These are phyloP conservation scores for Cardiocondyla obscurior DNA, from an alignment of 1,140 invertebrate species.

Conservation along the genomic window DNA sequence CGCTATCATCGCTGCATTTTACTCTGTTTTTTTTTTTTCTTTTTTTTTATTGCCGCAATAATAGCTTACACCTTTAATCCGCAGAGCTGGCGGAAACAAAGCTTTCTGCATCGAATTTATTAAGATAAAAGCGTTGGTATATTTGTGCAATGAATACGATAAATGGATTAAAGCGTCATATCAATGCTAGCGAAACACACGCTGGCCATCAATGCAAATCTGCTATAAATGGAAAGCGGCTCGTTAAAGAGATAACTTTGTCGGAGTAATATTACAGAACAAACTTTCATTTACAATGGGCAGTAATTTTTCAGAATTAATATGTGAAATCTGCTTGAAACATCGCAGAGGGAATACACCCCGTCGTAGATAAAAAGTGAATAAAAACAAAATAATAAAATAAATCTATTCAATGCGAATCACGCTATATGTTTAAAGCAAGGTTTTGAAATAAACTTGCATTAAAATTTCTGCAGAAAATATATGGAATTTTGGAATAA, in stretches of 20 bases:
- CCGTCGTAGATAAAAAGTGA: background rate
- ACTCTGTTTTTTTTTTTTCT: too few species aligned
- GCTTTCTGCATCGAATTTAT: conserved; percentile 36
- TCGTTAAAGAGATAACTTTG: conserved; percentile 32
- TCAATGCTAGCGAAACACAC: conserved; percentile 35
- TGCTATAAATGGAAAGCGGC: conserved; percentile 26
- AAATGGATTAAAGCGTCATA: conserved; percentile 45
- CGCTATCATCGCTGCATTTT: background rate
- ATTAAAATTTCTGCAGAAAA: background rate
- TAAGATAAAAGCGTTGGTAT: conserved; percentile 42
- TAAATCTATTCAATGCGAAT: conserved; percentile 1
- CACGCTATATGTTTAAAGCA: background rate
- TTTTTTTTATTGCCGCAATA: conserved; percentile 26
- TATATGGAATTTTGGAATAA: background rate
- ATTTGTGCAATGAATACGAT: conserved; percentile 42
- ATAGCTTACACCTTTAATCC: conserved; percentile 23
- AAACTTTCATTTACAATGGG: conserved; percentile 32
- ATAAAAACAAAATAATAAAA: conserved; percentile 24
- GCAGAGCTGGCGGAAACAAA: background rate
- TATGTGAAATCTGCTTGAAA: conserved; percentile 17
- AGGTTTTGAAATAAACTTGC: background rate
- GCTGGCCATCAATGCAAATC: conserved; percentile 26
- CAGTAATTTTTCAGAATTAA: conserved; percentile 43
- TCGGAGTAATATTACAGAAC: conserved; percentile 9
- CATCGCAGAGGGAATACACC: background rate